These are phyloP conservation scores for Bradysia coprophila DNA, from an alignment of 1,140 invertebrate genomes.

Conservation along the genomic window DNA sequence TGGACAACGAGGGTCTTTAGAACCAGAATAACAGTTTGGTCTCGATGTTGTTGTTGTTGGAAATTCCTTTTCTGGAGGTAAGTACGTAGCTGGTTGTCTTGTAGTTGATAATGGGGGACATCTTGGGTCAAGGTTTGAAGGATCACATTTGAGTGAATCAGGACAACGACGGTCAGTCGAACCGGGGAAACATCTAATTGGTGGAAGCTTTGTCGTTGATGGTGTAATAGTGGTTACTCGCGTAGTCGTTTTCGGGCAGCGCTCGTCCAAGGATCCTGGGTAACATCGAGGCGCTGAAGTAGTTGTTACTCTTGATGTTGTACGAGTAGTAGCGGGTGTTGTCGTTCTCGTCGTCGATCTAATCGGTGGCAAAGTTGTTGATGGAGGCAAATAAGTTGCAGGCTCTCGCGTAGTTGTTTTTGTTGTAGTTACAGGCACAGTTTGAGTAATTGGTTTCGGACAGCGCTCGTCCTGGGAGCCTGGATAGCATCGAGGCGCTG, in stretches of 20 bases:
- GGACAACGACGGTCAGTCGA: slow-evolving; percentile 20
- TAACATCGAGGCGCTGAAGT: slow-evolving; percentile 9
- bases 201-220: neutral
- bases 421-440: too few relatives aligned
- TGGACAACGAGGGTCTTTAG: slow-evolving; percentile 1
- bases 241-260: slow-evolving; percentile 11
- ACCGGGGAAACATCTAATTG: slow-evolving; percentile 13
- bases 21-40: too few relatives aligned
- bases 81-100: slow-evolving; percentile 5
- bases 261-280: slow-evolving; percentile 21
- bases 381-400: too few relatives aligned
- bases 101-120: slow-evolving; percentile 13
- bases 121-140: slow-evolving; percentile 18
- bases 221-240: slow-evolving; percentile 3
- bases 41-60: slow-evolving; percentile 6
- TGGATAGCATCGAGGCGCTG: too few relatives aligned
- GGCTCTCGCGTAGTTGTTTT: too few relatives aligned
- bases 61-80: slow-evolving; percentile 8
- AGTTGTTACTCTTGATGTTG: slow-evolving; percentile 1
- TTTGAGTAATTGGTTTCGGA: too few relatives aligned
- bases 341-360: too few relatives aligned
- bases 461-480: too few relatives aligned
- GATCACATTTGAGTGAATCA: slow-evolving; percentile 18
- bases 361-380: too few relatives aligned
- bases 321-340: too few relatives aligned